Conservation (phyloP, 2,113 vertebrate species). For the Zosterops pallidus region DNA sequence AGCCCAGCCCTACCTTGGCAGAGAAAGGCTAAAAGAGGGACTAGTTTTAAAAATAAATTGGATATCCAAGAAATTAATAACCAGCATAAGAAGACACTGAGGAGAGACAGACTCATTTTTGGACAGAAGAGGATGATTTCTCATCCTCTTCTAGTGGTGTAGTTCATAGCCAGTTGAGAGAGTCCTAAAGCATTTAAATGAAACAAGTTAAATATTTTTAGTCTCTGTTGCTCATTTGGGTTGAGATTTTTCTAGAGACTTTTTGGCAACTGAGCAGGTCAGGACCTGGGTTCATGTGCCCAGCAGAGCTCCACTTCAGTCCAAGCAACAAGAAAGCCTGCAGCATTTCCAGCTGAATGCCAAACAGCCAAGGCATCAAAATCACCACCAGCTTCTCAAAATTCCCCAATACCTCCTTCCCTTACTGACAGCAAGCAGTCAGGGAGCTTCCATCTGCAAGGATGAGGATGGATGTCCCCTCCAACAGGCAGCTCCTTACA, state of each 20-base stretch:
- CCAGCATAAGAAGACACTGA: background rate
- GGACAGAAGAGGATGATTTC: background rate
- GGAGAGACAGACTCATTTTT: background rate
- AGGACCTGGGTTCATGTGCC: background rate
- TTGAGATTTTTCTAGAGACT: background rate
- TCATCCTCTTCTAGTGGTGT: background rate
- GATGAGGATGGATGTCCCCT: background rate
- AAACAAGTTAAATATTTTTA: background rate
- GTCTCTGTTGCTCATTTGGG: background rate
- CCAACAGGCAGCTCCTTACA: background rate
- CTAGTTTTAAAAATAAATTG: background rate
- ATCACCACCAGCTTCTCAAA: background rate
- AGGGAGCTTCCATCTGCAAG: rapidly evolving
- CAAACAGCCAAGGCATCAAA: background rate
- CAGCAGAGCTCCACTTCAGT: background rate
- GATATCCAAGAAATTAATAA: background rate
- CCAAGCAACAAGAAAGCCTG: background rate
- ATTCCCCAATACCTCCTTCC: background rate
- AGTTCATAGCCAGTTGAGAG: background rate
- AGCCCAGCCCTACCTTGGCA: background rate
- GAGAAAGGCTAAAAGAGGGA: background rate
- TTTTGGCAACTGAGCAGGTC: background rate
- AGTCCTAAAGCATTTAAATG: background rate
- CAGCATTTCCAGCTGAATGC: background rate
- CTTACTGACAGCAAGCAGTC: background rate